Percentiles rank a stretch among this genome's conserved stretches.
Evolutionary conservation across 2,113 vertebrate genomes (phyloP).

Genomic region (Macaca nemestrina): DNA sequence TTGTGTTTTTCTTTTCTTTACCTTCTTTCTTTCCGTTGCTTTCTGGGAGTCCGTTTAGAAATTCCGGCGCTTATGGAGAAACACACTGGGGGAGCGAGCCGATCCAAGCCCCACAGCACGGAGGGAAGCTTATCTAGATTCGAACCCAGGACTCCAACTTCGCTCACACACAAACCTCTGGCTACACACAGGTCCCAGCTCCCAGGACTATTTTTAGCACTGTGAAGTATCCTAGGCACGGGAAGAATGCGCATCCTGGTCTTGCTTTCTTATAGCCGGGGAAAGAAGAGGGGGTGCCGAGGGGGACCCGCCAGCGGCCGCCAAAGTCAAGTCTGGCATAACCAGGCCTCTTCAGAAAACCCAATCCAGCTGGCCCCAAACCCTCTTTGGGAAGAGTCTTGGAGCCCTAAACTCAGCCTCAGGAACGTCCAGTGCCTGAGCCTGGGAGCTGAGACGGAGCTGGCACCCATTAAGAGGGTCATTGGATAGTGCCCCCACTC

Average conservation of each 20-base stretch:
- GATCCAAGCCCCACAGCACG: neutral
- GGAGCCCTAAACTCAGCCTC: neutral
- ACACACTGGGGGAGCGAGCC: neutral
- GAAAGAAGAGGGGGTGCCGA: neutral
- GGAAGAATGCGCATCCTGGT: conserved; percentile 67
- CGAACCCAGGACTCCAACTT: conserved; percentile 50
- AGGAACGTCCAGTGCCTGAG: too few species aligned
- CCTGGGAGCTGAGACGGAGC: too few species aligned
- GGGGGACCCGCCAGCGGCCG: neutral
- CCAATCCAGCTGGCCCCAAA: neutral
- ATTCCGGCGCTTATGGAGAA: neutral
- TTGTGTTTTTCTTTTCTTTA: neutral
- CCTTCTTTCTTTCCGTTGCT: neutral
- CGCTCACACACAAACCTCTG: too few species aligned
- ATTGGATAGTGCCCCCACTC: rapidly evolving
- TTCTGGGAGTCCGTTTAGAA: neutral
- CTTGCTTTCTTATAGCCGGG: neutral
- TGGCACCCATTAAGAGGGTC: neutral
- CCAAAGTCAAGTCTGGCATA: neutral
- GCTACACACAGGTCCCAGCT: neutral
- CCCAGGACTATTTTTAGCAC: conserved; percentile 69
- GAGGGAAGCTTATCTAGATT: neutral
- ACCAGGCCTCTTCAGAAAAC: neutral
- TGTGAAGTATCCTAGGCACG: conserved; percentile 62
- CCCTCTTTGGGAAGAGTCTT: neutral